These are phyloP conservation scores for Calidris pygmaea DNA, from an alignment of 2,113 vertebrate species.

Conservation along the genomic window DNA sequence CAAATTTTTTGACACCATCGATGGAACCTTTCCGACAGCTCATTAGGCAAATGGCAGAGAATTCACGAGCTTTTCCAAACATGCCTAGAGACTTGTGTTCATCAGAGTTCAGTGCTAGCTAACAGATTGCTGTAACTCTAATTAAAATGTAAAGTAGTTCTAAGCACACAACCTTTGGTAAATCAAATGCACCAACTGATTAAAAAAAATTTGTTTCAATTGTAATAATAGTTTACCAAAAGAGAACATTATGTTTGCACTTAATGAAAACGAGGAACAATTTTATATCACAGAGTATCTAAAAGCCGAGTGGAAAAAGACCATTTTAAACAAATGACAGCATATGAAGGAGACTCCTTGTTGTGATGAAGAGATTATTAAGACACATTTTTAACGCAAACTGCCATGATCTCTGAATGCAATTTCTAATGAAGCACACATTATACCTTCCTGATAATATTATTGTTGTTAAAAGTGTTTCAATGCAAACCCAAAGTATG, in stretches of 20 bases:
- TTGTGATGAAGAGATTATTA: conserved; percentile 23
- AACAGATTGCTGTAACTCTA: conserved; percentile 48
- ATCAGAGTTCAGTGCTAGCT: conserved; percentile 15
- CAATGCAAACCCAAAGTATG: not conserved
- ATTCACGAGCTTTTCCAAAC: conserved; percentile 43
- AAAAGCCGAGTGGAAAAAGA: not conserved
- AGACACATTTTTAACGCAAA: conserved; percentile 17
- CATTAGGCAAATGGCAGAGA: conserved; percentile 8
- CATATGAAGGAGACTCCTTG: not conserved
- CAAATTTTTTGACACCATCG: conserved; percentile 8
- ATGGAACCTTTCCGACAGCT: conserved; percentile 34
- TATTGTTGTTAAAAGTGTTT: not conserved
- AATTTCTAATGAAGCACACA: conserved; percentile 40
- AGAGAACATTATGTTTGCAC: conserved; percentile 13
- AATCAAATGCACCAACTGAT: not conserved
- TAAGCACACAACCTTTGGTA: conserved; percentile 12
- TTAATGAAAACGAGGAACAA: conserved; percentile 16
- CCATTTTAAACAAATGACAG: not conserved
- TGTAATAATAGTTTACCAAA: conserved; percentile 20
- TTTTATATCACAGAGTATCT: not conserved
- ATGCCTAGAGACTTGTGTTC: conserved; percentile 1
- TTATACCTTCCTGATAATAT: not conserved
- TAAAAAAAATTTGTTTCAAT: not conserved
- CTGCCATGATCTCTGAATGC: not conserved
- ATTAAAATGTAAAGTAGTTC: conserved; percentile 56